Evolutionary conservation across 2,888 invertebrate species (phyloP), one percentile per base, ranked within the genome.

Genomic region (Chrysolina americana): DNA sequence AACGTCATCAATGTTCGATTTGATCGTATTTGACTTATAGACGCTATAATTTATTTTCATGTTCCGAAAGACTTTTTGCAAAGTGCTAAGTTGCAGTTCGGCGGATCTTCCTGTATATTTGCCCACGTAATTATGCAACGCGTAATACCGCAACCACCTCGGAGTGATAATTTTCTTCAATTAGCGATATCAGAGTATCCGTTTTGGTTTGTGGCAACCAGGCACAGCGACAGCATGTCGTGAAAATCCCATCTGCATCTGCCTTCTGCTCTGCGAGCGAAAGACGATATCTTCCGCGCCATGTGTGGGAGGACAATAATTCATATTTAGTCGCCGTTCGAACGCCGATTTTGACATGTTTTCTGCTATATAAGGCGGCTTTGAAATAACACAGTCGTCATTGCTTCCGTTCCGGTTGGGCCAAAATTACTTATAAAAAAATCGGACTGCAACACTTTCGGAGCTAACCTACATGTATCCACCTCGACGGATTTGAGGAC

Each of bases 341-440:
- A 59, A 36, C 59, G 36, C 15, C 17, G 59, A 59, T 28, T 59
- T 28, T 28, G 59, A 59, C 59, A 59, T 23, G 59, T 59, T 59
- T 59, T 28, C 23, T 28, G n/a, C 36, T 59, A 36, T 36, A 59
- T 59, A 59, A 59, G 59, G 59, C 28, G 59, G 59, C 59, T 59
- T 59, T 59, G 59, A 59, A 59, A 59, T 59, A 28, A 28, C 23
- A 59, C 59, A 59, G 59, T 59, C 59, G 28, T 59, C 59, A 59
- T 59, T 59, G 59, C 59, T 59, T 59, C 59, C 59, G 59, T 59
- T 28, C 59, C 17, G 28, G 28, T 28, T 28, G 59, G 17, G 13
- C 28, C 23, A 6, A 28, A 59, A 59, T 28, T 59, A 59, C 28
- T 28, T 2, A n/a, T n/a, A 15, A 59, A n/a, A 59, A 59, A 59